A percentile compares a stretch with the other conserved stretches of the same genome.
phyloP scores from a whole-genome alignment of 1,140 invertebrate species.

The Heliconius melpomene region DNA sequence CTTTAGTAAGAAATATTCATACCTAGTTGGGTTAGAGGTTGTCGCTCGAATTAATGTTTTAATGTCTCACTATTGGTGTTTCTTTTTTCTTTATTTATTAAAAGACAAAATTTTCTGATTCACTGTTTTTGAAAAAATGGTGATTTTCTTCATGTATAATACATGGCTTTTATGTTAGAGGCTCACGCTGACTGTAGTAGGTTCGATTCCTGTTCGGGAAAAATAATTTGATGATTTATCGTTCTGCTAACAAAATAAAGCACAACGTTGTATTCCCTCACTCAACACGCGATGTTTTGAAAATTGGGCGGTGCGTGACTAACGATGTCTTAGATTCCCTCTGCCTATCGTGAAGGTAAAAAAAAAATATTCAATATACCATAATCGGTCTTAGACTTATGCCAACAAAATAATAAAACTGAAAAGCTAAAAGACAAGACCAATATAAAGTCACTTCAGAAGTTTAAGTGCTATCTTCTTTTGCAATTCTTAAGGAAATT shows the following conservation, averaged over 20 bases:
- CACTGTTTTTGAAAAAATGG: background rate
- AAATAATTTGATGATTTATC: background rate
- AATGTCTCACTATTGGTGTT: background rate
- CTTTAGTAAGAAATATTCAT: conserved; percentile 26
- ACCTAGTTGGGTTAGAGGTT: conserved; percentile 13
- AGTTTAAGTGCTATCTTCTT: conserved; percentile 20
- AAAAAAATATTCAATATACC: background rate
- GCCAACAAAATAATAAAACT: conserved; percentile 4
- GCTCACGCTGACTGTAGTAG: too few relatives aligned
- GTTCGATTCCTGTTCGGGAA: too few relatives aligned
- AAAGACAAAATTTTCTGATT: background rate
- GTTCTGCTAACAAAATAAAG: background rate
- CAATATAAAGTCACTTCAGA: conserved; percentile 15
- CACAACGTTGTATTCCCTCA: background rate
- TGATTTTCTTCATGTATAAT: too few relatives aligned
- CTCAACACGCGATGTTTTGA: background rate
- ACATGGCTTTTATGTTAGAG: too few relatives aligned
- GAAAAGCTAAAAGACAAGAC: background rate
- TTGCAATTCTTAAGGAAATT: conserved; percentile 33
- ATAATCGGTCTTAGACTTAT: background rate
- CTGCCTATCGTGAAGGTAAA: background rate
- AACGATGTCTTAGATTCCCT: background rate
- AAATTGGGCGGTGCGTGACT: too few relatives aligned
- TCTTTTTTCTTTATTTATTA: background rate
- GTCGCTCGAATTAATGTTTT: conserved; percentile 26